Percentiles rank a stretch among this genome's conserved stretches.
Evolutionary conservation across 2,888 invertebrate genomes (phyloP).

Genomic region (Drosophila merina): DNA sequence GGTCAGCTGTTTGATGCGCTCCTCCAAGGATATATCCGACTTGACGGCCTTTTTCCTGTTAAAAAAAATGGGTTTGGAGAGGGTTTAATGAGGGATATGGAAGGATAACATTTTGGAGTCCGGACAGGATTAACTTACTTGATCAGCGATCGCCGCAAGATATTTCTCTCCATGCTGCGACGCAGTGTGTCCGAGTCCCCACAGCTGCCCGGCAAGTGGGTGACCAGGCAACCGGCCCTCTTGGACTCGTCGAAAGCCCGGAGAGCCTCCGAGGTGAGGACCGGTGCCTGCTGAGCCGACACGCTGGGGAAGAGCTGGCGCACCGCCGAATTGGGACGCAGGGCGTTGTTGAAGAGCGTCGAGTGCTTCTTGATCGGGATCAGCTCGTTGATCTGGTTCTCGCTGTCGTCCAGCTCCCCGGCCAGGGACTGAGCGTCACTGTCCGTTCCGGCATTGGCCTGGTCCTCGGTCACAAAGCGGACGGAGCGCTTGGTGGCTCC

Average conservation of each 20-base stretch:
- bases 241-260: conserved; percentile 89
- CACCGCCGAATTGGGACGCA: conserved; percentile 90
- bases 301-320: conserved; percentile 92
- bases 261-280: conserved; percentile 90
- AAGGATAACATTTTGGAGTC: too few species aligned
- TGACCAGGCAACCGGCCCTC: conserved; percentile 84
- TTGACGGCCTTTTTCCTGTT: conserved; percentile 83
- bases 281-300: conserved; percentile 86
- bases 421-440: conserved; percentile 72
- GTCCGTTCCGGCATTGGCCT: conserved; percentile 74
- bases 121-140: conserved; percentile 85
- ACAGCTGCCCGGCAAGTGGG: conserved; percentile 79
- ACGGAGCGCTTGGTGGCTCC: conserved; percentile 87
- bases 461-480: conserved; percentile 86
- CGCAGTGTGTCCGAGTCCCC: conserved; percentile 88
- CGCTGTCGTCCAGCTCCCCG: conserved; percentile 78
- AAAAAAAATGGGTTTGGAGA: neutral
- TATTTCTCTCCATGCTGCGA: conserved; percentile 92
- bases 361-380: conserved; percentile 84
- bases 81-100: neutral
- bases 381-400: conserved; percentile 82
- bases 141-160: conserved; percentile 91
- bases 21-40: conserved; percentile 91
- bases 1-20: conserved; percentile 93
- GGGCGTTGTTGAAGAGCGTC: conserved; percentile 83